Base-by-base conservation (phyloP, 2,888 invertebrate genomes). In the Sminthurides aquaticus region DNA sequence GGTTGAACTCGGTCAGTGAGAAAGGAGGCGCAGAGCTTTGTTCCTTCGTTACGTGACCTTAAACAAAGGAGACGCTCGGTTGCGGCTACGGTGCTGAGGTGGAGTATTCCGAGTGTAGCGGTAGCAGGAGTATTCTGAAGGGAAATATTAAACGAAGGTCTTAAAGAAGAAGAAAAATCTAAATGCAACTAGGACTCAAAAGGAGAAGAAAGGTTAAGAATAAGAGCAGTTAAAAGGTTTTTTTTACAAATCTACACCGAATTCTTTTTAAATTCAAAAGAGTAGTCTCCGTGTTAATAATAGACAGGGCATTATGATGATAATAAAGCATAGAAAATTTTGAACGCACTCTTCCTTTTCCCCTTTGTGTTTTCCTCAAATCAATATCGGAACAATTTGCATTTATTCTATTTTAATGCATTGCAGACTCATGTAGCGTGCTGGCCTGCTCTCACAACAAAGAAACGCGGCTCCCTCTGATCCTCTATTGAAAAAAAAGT, bases 261-360 rank as follows among this genome's bases (percentile, higher is more conserved):
- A 34, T 34, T 34, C 43, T 34, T 11, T 34, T 34, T 34, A 15
- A 34, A 34, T 34, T 15, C 43, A 34, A n/a, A 34, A 34, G 43
- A 34, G 43, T 11, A n/a, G n/a, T n/a, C n/a, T 15, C 43, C 43
- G 61, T 64, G 67, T 61, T 67, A 67, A 67, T 64, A 67, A 67
- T 67, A 62, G 67, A 63, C 60, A 52, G 62, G 67, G 62, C 64
- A 67, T 67, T 67, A 34, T 34, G 64, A 67, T 67, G 61, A 67
- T 67, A 67, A 67, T 67, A 67, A 64, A 59, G 60, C 64, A 67
- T 67, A 67, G 67, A 67, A 67, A 64, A 67, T 67, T 67, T 67
- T 57, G 64, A 49, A 27, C 57, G 55, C 57, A 57, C 60, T 62
- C 63, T 29, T 67, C 58, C 34, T 60, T 64, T 58, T 61, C 58